Evolutionary conservation across 2,797 vertebrate species (phyloP).

Genomic region (Anguilla anguilla): DNA sequence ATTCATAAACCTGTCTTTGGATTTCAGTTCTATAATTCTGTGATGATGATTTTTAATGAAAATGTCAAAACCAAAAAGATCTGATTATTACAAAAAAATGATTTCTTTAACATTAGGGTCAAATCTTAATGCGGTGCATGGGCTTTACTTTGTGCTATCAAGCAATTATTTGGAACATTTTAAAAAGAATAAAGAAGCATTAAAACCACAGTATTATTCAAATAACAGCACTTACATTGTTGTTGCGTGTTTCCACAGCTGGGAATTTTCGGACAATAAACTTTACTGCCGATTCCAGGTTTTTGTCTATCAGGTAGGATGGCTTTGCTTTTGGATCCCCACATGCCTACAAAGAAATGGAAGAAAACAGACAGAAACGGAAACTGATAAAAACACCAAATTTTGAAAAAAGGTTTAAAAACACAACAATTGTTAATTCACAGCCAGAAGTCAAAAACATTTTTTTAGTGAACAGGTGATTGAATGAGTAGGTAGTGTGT

Average conservation of each 20-base stretch:
- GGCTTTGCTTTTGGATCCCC: slow-evolving; percentile 98
- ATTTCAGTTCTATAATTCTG: neutral
- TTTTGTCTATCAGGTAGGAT: slow-evolving; percentile 98
- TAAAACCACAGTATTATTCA: neutral
- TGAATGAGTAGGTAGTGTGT: slow-evolving; percentile 73
- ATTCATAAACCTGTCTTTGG: neutral
- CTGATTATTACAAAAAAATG: neutral
- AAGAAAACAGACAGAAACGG: slow-evolving; percentile 21
- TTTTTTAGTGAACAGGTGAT: slow-evolving; percentile 76
- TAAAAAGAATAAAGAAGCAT: neutral
- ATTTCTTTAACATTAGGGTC: neutral
- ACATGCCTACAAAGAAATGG: slow-evolving; percentile 80
- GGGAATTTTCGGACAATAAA: slow-evolving; percentile 99
- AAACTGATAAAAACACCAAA: slow-evolving; percentile 44
- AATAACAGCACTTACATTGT: slow-evolving; percentile 85
- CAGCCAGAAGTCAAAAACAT: slow-evolving; percentile 27
- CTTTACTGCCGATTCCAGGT: slow-evolving; percentile 97
- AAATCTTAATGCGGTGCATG: neutral
- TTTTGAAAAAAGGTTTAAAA: slow-evolving; percentile 38
- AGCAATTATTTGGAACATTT: neutral
- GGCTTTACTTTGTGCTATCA: neutral
- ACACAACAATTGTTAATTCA: neutral
- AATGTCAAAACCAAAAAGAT: neutral
- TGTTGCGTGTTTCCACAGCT: slow-evolving; percentile 95
- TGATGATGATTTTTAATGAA: neutral